phyloP scores from a whole-genome alignment of 2,797 vertebrate genomes.

The Octomys mimax region DNA sequence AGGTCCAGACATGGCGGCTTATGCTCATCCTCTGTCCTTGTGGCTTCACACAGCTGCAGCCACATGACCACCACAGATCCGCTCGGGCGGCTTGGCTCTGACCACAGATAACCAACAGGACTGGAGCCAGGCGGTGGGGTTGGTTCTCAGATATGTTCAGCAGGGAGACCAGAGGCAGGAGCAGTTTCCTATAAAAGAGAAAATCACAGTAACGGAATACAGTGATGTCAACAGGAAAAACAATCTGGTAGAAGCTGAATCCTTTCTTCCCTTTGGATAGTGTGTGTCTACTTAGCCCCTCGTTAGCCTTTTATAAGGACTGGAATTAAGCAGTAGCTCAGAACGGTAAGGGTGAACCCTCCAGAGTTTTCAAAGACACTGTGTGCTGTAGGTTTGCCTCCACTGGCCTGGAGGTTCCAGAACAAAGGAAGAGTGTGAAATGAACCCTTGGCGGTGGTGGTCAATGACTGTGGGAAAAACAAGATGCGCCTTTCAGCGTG shows the following conservation, averaged over 20 bases:
- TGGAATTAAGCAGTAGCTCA: slow-evolving; percentile 24
- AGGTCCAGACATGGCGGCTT: neutral
- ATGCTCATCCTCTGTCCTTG: neutral
- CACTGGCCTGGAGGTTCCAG: neutral
- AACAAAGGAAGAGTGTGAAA: slow-evolving; percentile 28
- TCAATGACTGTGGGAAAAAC: slow-evolving; percentile 1
- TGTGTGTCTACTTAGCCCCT: neutral
- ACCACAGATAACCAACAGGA: neutral
- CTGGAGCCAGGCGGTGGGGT: neutral
- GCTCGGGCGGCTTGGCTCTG: neutral
- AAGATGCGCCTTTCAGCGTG: slow-evolving; percentile 20
- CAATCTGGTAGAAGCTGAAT: neutral
- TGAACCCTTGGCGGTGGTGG: neutral
- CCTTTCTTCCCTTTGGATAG: neutral
- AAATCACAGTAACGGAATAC: slow-evolving; percentile 14
- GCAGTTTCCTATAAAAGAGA: slow-evolving; percentile 11
- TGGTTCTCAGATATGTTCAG: neutral
- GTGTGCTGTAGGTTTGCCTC: neutral
- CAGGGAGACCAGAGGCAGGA: slow-evolving; percentile 14
- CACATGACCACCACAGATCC: neutral
- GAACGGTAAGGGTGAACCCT: neutral
- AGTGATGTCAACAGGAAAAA: neutral
- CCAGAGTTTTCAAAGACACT: neutral
- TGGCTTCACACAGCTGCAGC: neutral
- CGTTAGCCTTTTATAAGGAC: slow-evolving; percentile 38